These are phyloP conservation scores for Muscicapa striata DNA, from an alignment of 2,797 vertebrate species.

Conservation along the genomic window DNA sequence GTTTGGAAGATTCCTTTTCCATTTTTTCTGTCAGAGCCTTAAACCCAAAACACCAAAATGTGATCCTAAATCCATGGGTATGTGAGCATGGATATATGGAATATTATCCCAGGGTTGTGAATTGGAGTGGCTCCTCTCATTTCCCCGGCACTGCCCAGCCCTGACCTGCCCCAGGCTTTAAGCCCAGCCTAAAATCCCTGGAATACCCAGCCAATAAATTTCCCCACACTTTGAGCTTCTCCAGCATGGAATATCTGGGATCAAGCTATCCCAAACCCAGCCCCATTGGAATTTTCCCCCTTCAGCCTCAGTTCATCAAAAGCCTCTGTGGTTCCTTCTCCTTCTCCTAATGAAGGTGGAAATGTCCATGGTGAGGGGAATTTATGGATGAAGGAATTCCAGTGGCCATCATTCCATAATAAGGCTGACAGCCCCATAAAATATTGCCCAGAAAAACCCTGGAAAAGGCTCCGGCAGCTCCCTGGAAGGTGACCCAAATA, in stretches of 20 bases:
- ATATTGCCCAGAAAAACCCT: conserved; percentile 52
- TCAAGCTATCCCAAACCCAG: conserved; percentile 6
- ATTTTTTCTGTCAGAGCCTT: not conserved
- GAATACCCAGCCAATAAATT: conserved; percentile 62
- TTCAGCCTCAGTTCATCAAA: conserved; percentile 72
- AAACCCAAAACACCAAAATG: not conserved
- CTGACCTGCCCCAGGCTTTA: conserved; percentile 58
- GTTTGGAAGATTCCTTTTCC: not conserved
- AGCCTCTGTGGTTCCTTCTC: conserved; percentile 14
- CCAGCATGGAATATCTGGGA: not conserved
- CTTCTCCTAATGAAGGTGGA: conserved; percentile 71
- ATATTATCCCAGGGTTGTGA: not conserved
- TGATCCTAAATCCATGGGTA: not conserved
- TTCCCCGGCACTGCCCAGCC: not conserved
- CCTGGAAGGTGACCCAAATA: conserved; percentile 62
- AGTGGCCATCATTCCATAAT: conserved; percentile 69
- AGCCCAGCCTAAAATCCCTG: conserved; percentile 49
- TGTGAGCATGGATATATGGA: not conserved
- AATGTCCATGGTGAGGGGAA: conserved; percentile 59
- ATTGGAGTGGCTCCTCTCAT: not conserved
- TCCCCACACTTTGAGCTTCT: not conserved
- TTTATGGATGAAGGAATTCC: conserved; percentile 72
- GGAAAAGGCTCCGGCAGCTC: conserved; percentile 34
- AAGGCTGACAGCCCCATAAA: conserved; percentile 72
- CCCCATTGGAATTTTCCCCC: conserved; percentile 21